phyloP scores from a whole-genome alignment of 2,113 vertebrate species.

The Saccopteryx bilineata region DNA sequence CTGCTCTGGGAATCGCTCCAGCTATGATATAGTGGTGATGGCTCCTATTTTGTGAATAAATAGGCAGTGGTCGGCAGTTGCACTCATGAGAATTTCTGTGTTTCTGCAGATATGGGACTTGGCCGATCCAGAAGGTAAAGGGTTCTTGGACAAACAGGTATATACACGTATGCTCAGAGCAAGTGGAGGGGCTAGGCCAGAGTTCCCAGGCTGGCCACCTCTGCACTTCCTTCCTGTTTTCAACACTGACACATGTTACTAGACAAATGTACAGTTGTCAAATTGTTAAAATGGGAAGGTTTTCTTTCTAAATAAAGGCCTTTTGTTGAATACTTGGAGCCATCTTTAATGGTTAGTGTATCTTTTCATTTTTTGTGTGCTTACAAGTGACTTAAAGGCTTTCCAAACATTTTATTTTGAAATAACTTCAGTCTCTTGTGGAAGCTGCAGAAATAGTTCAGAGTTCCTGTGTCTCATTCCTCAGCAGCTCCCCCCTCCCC shows the following conservation, averaged over 20 bases:
- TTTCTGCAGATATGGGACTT: conserved; percentile 97
- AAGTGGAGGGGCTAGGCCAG: fast-evolving
- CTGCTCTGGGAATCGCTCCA: not conserved
- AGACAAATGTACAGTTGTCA: not conserved
- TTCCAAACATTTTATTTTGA: not conserved
- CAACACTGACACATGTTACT: no score
- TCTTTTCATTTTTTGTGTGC: not conserved
- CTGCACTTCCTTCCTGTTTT: not conserved
- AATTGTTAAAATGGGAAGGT: not conserved
- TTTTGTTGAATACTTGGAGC: not conserved
- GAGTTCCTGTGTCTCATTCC: not conserved
- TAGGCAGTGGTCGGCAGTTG: fast-evolving
- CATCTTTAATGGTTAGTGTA: not conserved
- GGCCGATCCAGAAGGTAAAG: conserved; percentile 98
- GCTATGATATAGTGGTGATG: fast-evolving
- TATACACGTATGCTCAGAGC: not conserved
- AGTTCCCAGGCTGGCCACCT: not conserved
- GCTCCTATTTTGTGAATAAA: not conserved
- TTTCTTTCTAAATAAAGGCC: not conserved
- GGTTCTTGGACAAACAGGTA: conserved; percentile 98
- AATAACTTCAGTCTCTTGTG: not conserved
- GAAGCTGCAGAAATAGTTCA: not conserved
- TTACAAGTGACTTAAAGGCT: not conserved
- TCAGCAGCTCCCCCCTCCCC: not conserved
- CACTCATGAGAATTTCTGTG: conserved; percentile 61